Evolutionary conservation across 1,140 invertebrate species (phyloP), one percentile per base, ranked within the genome.

Genomic region (Camponotus vicinus): DNA sequence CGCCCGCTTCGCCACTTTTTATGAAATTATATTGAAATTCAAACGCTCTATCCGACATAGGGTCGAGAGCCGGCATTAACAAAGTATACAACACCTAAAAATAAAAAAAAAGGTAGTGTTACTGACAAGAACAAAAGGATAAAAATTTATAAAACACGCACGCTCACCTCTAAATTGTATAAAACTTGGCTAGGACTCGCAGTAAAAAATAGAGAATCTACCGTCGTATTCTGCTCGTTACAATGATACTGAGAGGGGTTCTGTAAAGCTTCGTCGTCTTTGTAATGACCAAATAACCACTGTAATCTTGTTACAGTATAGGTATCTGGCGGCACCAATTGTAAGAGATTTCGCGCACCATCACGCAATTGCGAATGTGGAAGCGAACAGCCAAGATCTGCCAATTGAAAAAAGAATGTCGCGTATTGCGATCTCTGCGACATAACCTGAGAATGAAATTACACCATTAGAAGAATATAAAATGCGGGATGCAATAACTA

Each of bases 1-100:
- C 96, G 76, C 97, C 96, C 13, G 98, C 97, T 91, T 98, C 97
- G 3, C 97, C 97, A 91, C 98, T 98, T 91, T 97, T 97, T 69
- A 99, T 97, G 94, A 99, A 99, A 92, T 98, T 97, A 85, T 97
- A 97, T 94, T 99, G 98, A 95, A 99, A 98, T 92, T 98, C 97
- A 92, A 97, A 97, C 45, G 98, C 97, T 89, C 97, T 97, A 57
- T 99, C 98, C 0, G 97, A 96, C 87, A 97, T 95, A 3, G 97
- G 97, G 90, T 98, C 98, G 40, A 97, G 94, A 11, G 98, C 98
- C 18, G 99, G 99, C 97, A 99, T 98, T 55, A 99, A 95, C 92
- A 99, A 96, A 67, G 98, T 97, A 94, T 99, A 99, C 67, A 98
- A 95, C 64, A 99, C 98, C 97, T 99, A 95, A n/a, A 95, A 93